phyloP scores from a whole-genome alignment of 2,113 vertebrate species.

The Anhinga rufa region DNA sequence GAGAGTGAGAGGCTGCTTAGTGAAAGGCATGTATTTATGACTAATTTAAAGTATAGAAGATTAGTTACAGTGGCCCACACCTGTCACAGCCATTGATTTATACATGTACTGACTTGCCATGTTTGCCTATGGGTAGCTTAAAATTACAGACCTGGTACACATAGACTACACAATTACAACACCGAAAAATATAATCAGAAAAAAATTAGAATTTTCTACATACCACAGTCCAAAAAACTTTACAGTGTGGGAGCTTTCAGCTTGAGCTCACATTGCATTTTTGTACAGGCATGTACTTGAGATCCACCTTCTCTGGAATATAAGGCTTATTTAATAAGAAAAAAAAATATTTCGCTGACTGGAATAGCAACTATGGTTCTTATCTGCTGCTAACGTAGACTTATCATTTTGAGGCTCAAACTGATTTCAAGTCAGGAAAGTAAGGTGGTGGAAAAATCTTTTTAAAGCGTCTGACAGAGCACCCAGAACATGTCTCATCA shows the following conservation, averaged over 20 bases:
- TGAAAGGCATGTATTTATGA: slow-evolving; percentile 22
- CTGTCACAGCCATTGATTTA: slow-evolving; percentile 33
- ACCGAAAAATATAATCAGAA: neutral
- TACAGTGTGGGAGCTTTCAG: neutral
- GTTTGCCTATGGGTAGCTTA: slow-evolving; percentile 43
- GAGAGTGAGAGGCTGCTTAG: neutral
- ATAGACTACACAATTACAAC: neutral
- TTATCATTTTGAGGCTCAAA: neutral
- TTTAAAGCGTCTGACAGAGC: neutral
- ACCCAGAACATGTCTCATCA: neutral
- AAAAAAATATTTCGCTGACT: neutral
- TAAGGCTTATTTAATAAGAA: neutral
- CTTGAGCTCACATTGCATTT: neutral
- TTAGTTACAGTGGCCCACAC: slow-evolving; percentile 26
- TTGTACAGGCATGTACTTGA: neutral
- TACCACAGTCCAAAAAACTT: neutral
- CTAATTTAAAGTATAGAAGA: slow-evolving; percentile 22
- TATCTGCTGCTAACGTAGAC: neutral
- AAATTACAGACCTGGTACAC: slow-evolving; percentile 22
- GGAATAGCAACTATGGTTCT: neutral
- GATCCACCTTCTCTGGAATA: neutral
- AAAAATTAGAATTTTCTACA: slow-evolving; percentile 11
- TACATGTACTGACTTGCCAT: neutral
- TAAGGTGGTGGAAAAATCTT: neutral
- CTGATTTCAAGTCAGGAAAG: neutral